Evolutionary conservation across 2,888 invertebrate genomes (phyloP), one percentile per base, ranked within the genome.

Genomic region (Leptogaster cylindrica): DNA sequence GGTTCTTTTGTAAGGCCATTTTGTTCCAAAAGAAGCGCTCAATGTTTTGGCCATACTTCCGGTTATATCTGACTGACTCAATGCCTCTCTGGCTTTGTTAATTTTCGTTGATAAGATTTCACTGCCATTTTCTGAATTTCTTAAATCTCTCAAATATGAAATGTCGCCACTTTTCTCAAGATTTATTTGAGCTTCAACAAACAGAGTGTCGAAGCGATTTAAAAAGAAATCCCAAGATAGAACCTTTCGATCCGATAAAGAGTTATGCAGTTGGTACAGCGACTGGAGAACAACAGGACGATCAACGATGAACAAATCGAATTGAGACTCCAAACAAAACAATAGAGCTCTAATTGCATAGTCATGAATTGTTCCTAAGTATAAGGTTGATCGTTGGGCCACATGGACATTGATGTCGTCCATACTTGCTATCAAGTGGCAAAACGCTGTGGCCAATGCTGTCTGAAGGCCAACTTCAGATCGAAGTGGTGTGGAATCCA

Each of bases 151-250:
- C 52, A 93, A 84, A 77, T 89, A 92, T 0, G 90, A 84, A 69
- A 94, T 88, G 74, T 97, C 96, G 2, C 94, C 92, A 16, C 87
- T 85, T 81, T 90, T 91, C 77, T 93, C 93, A 71, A 93, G 83
- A 77, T 89, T 91, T 33, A 99, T 90, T 83, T 99, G 98, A 0
- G 97, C 95, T 81, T 99, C 99, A 27, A 99, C 83, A 75, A 96
- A 94, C 3, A 99, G 82, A 0, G 96, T 92, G 77, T 99, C 98
- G 78, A 99, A 98, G 65, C 95, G 87, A 78, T 95, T 94, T 20
- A 97, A 85, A 81, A 99, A 99, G 84, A 99, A 99, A 71, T 97
- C 95, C 97, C 99, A 99, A 0, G 91, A 89, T 12, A 99, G 84
- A 68, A 98, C 92, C 75, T 89, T 88, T 48, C 96, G 86, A 79